Base-by-base conservation (phyloP, 2,888 invertebrate species). In the Phyllotreta striolata region DNA sequence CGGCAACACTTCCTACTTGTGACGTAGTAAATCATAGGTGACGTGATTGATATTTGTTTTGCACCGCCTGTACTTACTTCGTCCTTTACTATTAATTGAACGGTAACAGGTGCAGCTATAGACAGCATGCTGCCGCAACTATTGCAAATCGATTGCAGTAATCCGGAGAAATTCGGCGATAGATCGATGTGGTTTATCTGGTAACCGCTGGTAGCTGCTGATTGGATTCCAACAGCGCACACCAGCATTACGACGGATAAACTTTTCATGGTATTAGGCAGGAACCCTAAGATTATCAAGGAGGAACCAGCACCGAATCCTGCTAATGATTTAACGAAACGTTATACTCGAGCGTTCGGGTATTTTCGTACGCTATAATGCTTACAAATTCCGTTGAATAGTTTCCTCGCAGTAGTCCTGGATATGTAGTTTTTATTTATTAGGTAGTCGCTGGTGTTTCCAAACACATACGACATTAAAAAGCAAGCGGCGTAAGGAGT, bases 81-180 rank as follows among this genome's bases (percentile, higher is more conserved):
- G 76, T 92, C 87, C 4, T 82, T 82, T 0, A 92, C 87, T 24
- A 94, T 85, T 6, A 87, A 78, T 4, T 90, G 89, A 0, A 91
- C 91, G 24, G 89, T 84, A 0, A 91, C 80, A 0, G 94, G 93
- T 0, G 92, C 92, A 71, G 92, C 81, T 66, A 93, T 89, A 57
- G 92, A 91, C 80, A 90, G 89, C 6, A 91, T 82, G 73, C 91
- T 92, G 0, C 91, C 89, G 10, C 86, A 82, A 8, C 89, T 89
- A 76, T 93, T 93, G 1, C 92, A 91, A 71, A 94, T 88, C 6
- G 93, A 93, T 91, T 93, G 92, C 70, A 94, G 80, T 0, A 90
- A 88, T 38, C 93, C 93, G 3, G 93, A 90, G 78, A 90, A 91
- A 78, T 91, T 91, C 0, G 93, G 93, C 5, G 93, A 90, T 56